A percentile compares a stretch with the other conserved stretches of the same genome.
phyloP scores from a whole-genome alignment of 2,797 vertebrate species.

The Parauchenoglanis ngamensis region DNA sequence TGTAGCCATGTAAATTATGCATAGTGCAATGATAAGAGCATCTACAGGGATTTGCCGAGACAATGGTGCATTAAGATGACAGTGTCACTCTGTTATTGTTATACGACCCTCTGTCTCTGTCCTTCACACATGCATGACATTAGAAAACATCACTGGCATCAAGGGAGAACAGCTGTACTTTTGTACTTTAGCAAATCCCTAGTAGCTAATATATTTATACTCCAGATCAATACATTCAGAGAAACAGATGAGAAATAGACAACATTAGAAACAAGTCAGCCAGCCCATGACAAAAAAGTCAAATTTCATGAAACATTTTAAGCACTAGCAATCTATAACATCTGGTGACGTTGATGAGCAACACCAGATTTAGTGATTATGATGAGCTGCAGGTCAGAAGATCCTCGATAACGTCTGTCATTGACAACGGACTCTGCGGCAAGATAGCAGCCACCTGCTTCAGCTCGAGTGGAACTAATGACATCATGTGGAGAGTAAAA shows the following conservation, averaged over 20 bases:
- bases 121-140: not conserved
- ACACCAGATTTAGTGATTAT: conserved; percentile 16
- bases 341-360: conserved; percentile 18
- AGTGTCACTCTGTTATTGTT: conserved; percentile 25
- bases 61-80: not conserved
- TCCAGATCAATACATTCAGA: not conserved
- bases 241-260: not conserved
- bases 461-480: conserved; percentile 40
- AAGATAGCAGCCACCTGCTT: conserved; percentile 28
- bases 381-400: conserved; percentile 29
- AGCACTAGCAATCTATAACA: not conserved
- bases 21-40: conserved; percentile 23
- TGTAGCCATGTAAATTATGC: not conserved
- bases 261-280: not conserved
- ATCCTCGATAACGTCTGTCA: conserved; percentile 18
- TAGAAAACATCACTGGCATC: conserved; percentile 4
- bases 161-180: not conserved
- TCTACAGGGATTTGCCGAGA: conserved; percentile 5
- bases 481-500: conserved; percentile 47
- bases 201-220: not conserved
- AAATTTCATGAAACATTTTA: not conserved
- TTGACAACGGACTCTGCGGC: conserved; percentile 1
- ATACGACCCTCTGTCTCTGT: not conserved
- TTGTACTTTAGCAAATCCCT: conserved; percentile 6
- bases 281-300: not conserved